Evolutionary conservation across 1,140 invertebrate genomes (phyloP).

Genomic region (Papilio xuthus): DNA sequence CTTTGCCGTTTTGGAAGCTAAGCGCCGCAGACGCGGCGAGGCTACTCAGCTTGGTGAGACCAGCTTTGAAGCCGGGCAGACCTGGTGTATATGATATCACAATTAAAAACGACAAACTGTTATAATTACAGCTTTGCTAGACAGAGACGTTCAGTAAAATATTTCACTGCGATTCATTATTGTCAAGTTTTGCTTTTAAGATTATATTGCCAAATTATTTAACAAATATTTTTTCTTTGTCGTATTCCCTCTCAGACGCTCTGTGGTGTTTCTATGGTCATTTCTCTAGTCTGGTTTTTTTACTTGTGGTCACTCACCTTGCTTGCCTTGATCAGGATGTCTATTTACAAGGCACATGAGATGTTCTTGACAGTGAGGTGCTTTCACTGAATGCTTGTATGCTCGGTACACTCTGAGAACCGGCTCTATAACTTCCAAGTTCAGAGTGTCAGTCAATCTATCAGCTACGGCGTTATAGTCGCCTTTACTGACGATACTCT

Average conservation of each 20-base stretch:
- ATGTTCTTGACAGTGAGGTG: conserved; percentile 88
- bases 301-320: conserved; percentile 55
- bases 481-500: conserved; percentile 78
- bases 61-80: not conserved
- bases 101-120: not conserved
- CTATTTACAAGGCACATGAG: conserved; percentile 89
- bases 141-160: too few species aligned
- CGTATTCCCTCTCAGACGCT: not conserved
- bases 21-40: conserved; percentile 86
- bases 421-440: conserved; percentile 90
- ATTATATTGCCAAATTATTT: too few species aligned
- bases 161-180: too few species aligned
- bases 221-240: not conserved
- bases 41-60: conserved; percentile 78
- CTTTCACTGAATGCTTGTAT: conserved; percentile 86
- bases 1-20: conserved; percentile 83
- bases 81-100: not conserved
- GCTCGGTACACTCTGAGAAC: conserved; percentile 88
- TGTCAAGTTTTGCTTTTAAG: too few species aligned
- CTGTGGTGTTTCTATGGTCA: not conserved
- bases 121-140: not conserved
- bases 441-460: conserved; percentile 88
- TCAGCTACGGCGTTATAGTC: conserved; percentile 86
- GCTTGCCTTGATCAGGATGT: conserved; percentile 78
- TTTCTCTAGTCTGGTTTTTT: not conserved